Conservation (phyloP, 2,113 vertebrate genomes). For the Hydrochoerus hydrochaeris region DNA sequence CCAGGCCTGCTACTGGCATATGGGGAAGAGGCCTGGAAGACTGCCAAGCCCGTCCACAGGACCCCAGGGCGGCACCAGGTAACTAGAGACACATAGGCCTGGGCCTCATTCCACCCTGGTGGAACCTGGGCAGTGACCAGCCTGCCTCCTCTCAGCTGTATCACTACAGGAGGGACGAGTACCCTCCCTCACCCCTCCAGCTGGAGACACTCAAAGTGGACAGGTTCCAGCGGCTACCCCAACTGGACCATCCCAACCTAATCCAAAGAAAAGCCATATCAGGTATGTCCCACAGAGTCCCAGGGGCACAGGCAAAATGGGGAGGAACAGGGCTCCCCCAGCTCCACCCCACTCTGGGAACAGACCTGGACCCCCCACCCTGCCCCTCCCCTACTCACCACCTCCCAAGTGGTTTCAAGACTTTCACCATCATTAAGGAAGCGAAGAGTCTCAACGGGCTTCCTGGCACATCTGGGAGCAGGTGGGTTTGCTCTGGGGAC, state of each 20-base stretch:
- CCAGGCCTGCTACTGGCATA: slow-evolving; percentile 62
- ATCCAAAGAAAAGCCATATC: slow-evolving; percentile 83
- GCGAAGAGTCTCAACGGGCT: accelerated
- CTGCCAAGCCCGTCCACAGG: background rate
- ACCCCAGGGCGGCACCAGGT: slow-evolving; percentile 57
- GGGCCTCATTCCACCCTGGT: background rate
- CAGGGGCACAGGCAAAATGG: background rate
- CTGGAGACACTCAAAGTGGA: slow-evolving; percentile 58
- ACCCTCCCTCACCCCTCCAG: background rate
- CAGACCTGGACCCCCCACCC: background rate
- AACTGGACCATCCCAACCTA: slow-evolving; percentile 78
- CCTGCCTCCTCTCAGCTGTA: background rate
- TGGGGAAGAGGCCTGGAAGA: slow-evolving; percentile 69
- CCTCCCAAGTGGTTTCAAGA: accelerated
- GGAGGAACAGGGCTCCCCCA: too few relatives aligned
- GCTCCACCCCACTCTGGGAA: too few relatives aligned
- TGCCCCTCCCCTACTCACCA: background rate
- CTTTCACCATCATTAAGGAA: accelerated
- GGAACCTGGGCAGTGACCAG: accelerated
- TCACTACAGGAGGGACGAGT: slow-evolving; percentile 52
- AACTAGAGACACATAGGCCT: accelerated
- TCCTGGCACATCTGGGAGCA: background rate
- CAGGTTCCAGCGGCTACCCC: slow-evolving; percentile 72
- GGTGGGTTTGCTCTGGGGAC: background rate
- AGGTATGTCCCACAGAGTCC: slow-evolving; percentile 48